Base-by-base conservation (phyloP, 2,888 invertebrate genomes). In the Drosophila lacicola region DNA sequence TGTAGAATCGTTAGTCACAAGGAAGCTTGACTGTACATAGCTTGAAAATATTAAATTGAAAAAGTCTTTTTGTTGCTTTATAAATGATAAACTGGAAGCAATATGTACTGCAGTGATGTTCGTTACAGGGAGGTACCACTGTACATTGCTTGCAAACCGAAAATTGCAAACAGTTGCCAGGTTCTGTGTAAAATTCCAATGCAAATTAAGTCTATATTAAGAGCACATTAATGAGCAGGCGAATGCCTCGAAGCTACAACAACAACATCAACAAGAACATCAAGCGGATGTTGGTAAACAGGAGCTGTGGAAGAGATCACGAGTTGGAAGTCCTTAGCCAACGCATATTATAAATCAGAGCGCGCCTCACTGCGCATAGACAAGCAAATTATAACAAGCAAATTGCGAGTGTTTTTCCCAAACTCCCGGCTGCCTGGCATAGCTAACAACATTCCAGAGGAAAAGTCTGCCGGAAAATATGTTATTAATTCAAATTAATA, bases 401-500 rank as follows among this genome's bases (percentile, higher is more conserved):
- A 68, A 68, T 68, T 69, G 51, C 47, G 39, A 50, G 50, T 41
- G 45, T 51, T 58, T 46, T 58, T 33, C 37, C 21, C n/a, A 37
- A 21, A 33, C 49, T 39, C 45, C 56, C 34, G 46, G 61, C 47
- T 45, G 39, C 34, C 5, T 45, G 37, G 74, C 62, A 57, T 49
- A 60, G 67, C 72, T 58, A 45, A 41, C 47, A 66, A 62, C 73
- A 85, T 83, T 76, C 80, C 78, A 72, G 50, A 45, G 81, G 55
- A 63, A 76, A 71, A 77, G 66, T 69, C 67, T 54, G 49, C 66
- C 80, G 82, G 79, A 88, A 90, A 90, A 89, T 90, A 89, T 90
- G 90, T 90, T 88, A 90, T 90, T 91, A 91, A 90, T 89, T 89
- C 80, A 88, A 91, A 90, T 91, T 90, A 90, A 91, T 89, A 87